phyloP scores from a whole-genome alignment of 2,113 vertebrate genomes.

The Pandion haliaetus region DNA sequence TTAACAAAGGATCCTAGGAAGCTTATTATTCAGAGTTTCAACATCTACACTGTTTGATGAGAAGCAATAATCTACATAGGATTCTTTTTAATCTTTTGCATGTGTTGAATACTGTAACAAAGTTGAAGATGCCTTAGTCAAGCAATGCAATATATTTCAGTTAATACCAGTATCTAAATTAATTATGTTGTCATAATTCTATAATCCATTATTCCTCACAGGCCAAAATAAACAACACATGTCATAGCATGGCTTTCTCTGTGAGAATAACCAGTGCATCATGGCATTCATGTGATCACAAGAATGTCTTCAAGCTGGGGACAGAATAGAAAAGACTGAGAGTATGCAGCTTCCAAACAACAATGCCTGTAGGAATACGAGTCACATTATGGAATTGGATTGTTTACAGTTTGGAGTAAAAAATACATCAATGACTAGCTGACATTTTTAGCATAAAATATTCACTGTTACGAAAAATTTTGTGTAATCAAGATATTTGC shows the following conservation, averaged over 20 bases:
- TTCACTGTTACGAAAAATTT: background rate
- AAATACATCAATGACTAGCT: background rate
- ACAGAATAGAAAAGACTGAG: background rate
- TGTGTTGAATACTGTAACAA: background rate
- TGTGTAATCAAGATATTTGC: background rate
- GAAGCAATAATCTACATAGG: background rate
- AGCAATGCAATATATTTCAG: background rate
- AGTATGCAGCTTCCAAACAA: fast-evolving
- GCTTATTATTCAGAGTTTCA: background rate
- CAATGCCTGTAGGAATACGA: background rate
- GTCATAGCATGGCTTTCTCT: background rate
- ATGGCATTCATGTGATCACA: background rate
- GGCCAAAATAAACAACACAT: background rate
- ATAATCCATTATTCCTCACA: background rate
- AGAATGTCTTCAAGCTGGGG: background rate
- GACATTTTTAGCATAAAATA: background rate
- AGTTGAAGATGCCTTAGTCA: background rate
- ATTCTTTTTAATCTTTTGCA: background rate
- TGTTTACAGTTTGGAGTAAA: background rate
- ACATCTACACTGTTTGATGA: background rate
- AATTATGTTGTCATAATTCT: background rate
- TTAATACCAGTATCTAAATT: background rate
- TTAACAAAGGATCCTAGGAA: background rate
- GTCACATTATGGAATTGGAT: fast-evolving
- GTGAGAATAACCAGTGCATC: background rate